phyloP scores from a whole-genome alignment of 2,888 invertebrate species.

The Pristionchus arcanus region DNA sequence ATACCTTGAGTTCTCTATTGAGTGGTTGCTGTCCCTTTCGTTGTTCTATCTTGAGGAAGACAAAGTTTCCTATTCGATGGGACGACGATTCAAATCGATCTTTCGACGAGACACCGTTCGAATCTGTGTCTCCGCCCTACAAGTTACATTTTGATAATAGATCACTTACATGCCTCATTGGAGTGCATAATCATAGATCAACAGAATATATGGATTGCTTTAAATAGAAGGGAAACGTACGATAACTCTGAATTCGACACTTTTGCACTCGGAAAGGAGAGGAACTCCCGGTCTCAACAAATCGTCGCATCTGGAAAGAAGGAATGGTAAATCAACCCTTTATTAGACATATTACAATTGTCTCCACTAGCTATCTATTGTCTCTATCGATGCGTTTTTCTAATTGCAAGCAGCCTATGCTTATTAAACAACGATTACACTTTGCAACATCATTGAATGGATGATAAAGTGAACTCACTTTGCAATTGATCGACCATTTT shows the following conservation, averaged over 20 bases:
- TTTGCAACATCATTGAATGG: conserved; percentile 81
- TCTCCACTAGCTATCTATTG: not conserved
- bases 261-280: conserved; percentile 14
- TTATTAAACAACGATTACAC: not conserved
- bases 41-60: conserved; percentile 92
- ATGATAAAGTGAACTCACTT: conserved; percentile 84
- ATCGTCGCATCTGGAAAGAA: conserved; percentile 24
- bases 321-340: not conserved
- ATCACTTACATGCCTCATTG: not conserved
- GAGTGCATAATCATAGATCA: too few species aligned
- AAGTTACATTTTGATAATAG: not conserved
- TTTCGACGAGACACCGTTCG: conserved; percentile 19
- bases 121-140: conserved; percentile 62
- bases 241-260: conserved; percentile 30
- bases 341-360: not conserved
- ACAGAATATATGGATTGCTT: not conserved
- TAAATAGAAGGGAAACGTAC: conserved; percentile 4
- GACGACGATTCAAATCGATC: conserved; percentile 69
- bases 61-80: conserved; percentile 90
- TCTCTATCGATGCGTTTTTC: not conserved
- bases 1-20: conserved; percentile 92
- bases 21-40: conserved; percentile 91
- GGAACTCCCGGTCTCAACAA: conserved; percentile 40
- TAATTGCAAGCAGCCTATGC: not conserved
- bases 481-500: conserved; percentile 86